These are phyloP conservation scores for Apogon talboti DNA, from an alignment of 2,797 vertebrate genomes.

Conservation along the genomic window DNA sequence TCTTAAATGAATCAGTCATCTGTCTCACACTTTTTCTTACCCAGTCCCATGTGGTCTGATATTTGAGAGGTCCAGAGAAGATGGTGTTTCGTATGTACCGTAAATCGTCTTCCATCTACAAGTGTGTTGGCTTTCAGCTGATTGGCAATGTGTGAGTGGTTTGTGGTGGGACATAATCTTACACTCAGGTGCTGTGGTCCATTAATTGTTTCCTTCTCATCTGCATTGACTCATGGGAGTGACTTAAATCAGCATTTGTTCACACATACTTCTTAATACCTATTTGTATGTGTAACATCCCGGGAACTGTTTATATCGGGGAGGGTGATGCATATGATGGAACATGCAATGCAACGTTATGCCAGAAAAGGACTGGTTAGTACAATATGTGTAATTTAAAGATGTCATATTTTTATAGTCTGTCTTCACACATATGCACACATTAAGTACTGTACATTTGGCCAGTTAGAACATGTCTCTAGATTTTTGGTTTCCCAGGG, in stretches of 20 bases:
- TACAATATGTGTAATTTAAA: too few relatives aligned
- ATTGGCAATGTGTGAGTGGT: conserved; percentile 22
- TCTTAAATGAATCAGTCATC: background rate
- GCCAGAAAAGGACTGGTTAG: too few relatives aligned
- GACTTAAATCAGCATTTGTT: conserved; percentile 17
- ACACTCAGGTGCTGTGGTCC: conserved; percentile 5
- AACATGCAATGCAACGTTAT: too few relatives aligned
- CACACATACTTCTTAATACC: background rate
- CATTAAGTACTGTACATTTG: background rate
- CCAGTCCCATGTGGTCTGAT: background rate
- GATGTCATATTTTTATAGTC: too few relatives aligned
- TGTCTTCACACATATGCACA: background rate
- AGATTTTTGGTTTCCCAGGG: conserved; percentile 31
- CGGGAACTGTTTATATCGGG: background rate
- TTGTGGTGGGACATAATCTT: conserved; percentile 22
- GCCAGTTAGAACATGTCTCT: conserved; percentile 25
- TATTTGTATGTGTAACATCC: background rate
- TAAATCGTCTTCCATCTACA: background rate
- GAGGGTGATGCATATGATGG: background rate
- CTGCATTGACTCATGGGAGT: conserved; percentile 26
- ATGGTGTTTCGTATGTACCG: background rate
- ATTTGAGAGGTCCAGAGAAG: background rate
- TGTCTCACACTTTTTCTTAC: background rate
- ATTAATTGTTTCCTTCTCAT: conserved; percentile 7
- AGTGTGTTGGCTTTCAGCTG: conserved; percentile 22